Evolutionary conservation across 2,888 invertebrate species (phyloP), one percentile per base, ranked within the genome.

Genomic region (Paralinhomoeus sp.): DNA sequence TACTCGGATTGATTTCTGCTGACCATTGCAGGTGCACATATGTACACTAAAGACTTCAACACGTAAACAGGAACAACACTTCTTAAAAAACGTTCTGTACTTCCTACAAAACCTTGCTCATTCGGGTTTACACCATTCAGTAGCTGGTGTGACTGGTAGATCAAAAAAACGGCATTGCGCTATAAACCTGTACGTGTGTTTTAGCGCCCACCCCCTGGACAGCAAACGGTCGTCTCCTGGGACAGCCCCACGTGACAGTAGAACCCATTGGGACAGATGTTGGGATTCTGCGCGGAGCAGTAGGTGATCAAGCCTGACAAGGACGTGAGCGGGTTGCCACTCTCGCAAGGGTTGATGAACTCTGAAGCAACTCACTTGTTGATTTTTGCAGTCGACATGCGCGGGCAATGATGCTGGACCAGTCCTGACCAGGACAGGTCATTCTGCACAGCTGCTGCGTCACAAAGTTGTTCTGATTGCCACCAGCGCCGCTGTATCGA

Each of bases 401-500:
- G n/a, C n/a, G n/a, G n/a, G n/a, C n/a, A n/a, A n/a, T n/a, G n/a
- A n/a, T n/a, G n/a, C n/a, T n/a, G n/a, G 3, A 22, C 3, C 3
- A 35, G 37, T 18, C 3, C 12, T 20, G 13, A 45, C 45, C 45
- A 3, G 42, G 40, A 42, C 45, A 45, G 2, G 22, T 7, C 17
- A 20, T 9, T 36, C 42, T 37, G 38, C 45, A 45, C 17, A 3
- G 13, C 15, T n/a, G 17, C n/a, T 45, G 27, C 15, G 41, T 42
- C 3, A 41, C 12, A 24, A 46, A 46, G 31, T 46, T 46, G 33
- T 46, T 46, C 39, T 44, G 47, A 39, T 46, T 46, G 20, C 47
- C 47, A 22, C 41, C 44, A 12, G 41, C 3, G n/a, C 47, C 47
- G 17, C 22, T 42, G 33, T 46, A 46, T 20, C 21, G 31, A 31